Conservation (phyloP, 2,797 vertebrate genomes). For the Sebastes hopkinsi region DNA sequence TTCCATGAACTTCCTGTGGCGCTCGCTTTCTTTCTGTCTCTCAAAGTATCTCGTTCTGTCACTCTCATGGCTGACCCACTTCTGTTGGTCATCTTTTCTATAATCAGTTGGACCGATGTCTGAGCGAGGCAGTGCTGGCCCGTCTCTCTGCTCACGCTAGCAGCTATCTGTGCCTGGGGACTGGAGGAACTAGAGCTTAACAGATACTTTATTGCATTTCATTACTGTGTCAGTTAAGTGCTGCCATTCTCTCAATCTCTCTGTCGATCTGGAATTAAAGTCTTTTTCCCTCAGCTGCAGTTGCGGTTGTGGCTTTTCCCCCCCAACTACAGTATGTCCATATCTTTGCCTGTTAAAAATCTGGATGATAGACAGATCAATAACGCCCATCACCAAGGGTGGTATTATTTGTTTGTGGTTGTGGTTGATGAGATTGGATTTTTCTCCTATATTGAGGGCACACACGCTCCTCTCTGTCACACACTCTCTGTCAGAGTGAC, state of each 20-base stretch:
- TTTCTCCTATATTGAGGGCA: constrained; percentile 47
- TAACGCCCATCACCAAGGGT: constrained; percentile 45
- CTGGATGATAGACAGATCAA: constrained; percentile 53
- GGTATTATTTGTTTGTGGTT: constrained; percentile 58
- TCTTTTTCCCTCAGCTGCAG: constrained; percentile 15
- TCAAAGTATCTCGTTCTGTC: constrained; percentile 34
- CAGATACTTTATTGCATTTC: constrained; percentile 50
- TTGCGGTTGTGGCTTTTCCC: constrained; percentile 24
- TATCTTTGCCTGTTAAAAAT: constrained; percentile 8
- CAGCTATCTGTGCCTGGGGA: constrained; percentile 48
- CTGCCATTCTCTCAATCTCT: constrained; percentile 19
- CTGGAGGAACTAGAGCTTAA: constrained; percentile 64
- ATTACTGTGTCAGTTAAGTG: constrained; percentile 33
- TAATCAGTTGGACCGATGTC: constrained; percentile 52
- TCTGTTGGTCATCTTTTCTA: constrained; percentile 69
- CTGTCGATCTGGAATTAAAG: constrained; percentile 9
- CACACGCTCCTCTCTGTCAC: constrained; percentile 28
- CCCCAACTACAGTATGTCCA: not conserved
- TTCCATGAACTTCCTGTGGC: not conserved
- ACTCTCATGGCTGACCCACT: constrained; percentile 67
- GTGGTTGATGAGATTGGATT: constrained; percentile 67
- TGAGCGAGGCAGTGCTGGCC: constrained; percentile 36
- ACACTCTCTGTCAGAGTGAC: constrained; percentile 18
- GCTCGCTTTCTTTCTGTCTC: constrained; percentile 18
- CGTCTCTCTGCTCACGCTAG: constrained; percentile 42